Evolutionary conservation across 2,888 invertebrate genomes (phyloP).

Genomic region (Dichetophora obliterata): DNA sequence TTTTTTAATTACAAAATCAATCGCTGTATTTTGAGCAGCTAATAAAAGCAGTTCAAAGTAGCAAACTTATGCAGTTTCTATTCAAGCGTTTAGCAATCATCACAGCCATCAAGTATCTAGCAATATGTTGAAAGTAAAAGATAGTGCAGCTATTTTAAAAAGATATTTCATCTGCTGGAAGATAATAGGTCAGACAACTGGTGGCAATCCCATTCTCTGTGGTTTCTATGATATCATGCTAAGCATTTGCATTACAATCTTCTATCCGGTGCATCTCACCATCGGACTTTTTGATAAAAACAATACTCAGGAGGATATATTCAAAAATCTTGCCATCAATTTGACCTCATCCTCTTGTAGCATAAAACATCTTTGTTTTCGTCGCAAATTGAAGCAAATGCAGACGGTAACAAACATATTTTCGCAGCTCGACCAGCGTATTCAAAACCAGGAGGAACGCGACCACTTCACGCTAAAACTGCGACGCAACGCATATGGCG

Average conservation of each 20-base stretch:
- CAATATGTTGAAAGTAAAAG: neutral
- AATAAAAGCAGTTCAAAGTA: too few species aligned
- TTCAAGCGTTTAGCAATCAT: neutral
- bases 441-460: constrained; percentile 40
- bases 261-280: constrained; percentile 46
- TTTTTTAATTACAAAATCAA: neutral
- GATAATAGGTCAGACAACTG: constrained; percentile 39
- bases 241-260: constrained; percentile 40
- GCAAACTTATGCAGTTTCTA: too few species aligned
- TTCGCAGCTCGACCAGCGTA: constrained; percentile 39
- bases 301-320: constrained; percentile 41
- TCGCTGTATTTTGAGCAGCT: too few species aligned
- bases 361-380: constrained; percentile 42
- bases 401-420: constrained; percentile 43
- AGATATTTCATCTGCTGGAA: constrained; percentile 43
- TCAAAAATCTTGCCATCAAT: constrained; percentile 47
- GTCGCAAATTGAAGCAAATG: constrained; percentile 45
- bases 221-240: constrained; percentile 33
- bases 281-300: constrained; percentile 38
- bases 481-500: neutral
- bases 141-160: constrained; percentile 43
- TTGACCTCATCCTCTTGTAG: constrained; percentile 45
- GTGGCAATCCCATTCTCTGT: constrained; percentile 32
- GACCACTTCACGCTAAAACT: constrained; percentile 38
- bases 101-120: neutral